A percentile compares a stretch with the other conserved stretches of the same genome.
These are phyloP conservation scores for Shargacucullia verbasci DNA, from an alignment of 2,888 invertebrate genomes.

Conservation along the genomic window DNA sequence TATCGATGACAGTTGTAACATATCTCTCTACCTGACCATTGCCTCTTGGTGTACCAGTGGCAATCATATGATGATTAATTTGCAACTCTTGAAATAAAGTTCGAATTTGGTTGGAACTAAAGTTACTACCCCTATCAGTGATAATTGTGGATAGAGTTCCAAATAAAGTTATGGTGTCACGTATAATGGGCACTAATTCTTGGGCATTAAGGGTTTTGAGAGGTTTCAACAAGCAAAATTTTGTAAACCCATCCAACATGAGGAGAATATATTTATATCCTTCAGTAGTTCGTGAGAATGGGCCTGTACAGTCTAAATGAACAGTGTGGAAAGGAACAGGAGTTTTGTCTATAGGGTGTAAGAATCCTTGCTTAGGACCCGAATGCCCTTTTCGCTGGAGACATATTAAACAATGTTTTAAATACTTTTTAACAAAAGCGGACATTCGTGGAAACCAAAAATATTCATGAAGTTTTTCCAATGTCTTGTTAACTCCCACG, in stretches of 20 bases:
- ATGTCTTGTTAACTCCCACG: not conserved
- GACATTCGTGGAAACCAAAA: conserved; percentile 9
- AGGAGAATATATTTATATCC: conserved; percentile 14
- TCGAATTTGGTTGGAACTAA: not conserved
- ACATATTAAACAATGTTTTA: not conserved
- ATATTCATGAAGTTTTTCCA: conserved; percentile 1
- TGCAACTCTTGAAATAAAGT: conserved; percentile 1
- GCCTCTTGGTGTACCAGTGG: too few species aligned
- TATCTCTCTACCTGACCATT: too few species aligned
- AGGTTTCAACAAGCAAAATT: too few species aligned
- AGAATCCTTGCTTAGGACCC: conserved; percentile 13
- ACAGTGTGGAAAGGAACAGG: too few species aligned
- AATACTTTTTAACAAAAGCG: conserved; percentile 2
- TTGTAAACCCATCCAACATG: conserved; percentile 9
- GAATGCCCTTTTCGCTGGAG: conserved; percentile 1
- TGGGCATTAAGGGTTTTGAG: not conserved
- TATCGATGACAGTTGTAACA: too few species aligned
- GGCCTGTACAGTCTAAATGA: conserved; percentile 15
- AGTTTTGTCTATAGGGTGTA: conserved; percentile 12
- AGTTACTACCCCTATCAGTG: conserved; percentile 1
- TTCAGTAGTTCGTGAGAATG: conserved; percentile 1
- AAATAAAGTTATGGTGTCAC: conserved; percentile 3
- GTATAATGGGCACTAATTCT: not conserved
- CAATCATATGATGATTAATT: too few species aligned
- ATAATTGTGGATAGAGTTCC: conserved; percentile 2